Evolutionary conservation across 2,888 invertebrate genomes (phyloP).

Genomic region (Alcis repandata): DNA sequence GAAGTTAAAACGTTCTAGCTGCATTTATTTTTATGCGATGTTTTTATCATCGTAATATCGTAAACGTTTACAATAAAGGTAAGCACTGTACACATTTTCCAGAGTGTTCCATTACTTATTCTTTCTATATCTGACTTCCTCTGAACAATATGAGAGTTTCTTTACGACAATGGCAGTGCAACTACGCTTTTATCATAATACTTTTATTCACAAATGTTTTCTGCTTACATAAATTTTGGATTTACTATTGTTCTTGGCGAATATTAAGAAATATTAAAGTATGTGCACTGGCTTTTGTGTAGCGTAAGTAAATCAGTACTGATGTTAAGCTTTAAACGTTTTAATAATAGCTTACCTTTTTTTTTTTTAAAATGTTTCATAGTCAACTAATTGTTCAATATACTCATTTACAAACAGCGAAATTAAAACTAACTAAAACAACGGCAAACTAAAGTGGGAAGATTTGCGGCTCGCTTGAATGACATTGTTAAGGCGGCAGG

Average conservation of each 20-base stretch:
- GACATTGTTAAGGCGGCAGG: too few relatives aligned
- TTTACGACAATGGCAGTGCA: constrained; percentile 24
- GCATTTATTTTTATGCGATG: constrained; percentile 14
- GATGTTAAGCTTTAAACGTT: too few relatives aligned
- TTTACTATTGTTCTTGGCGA: constrained; percentile 4
- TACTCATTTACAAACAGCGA: too few relatives aligned
- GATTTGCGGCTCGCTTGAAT: too few relatives aligned
- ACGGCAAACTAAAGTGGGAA: too few relatives aligned
- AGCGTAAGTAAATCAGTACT: too few relatives aligned
- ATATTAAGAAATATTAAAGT: too few relatives aligned
- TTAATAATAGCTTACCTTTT: too few relatives aligned
- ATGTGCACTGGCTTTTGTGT: too few relatives aligned
- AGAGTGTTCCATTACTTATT: constrained; percentile 29
- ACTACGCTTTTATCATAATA: constrained; percentile 17
- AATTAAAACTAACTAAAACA: too few relatives aligned
- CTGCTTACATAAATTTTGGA: constrained; percentile 16
- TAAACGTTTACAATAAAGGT: constrained; percentile 25
- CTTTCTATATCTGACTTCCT: constrained; percentile 21
- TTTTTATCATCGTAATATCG: constrained; percentile 24
- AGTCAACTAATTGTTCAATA: too few relatives aligned
- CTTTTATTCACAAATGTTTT: constrained; percentile 19
- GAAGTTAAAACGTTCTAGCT: constrained; percentile 13
- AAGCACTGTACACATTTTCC: constrained; percentile 17
- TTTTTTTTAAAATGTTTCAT: too few relatives aligned
- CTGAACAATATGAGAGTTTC: constrained; percentile 25